Percentiles rank a stretch among this genome's conserved stretches.
These are phyloP conservation scores for Leguminivora glycinivorella DNA, from an alignment of 1,140 invertebrate genomes.

Conservation along the genomic window DNA sequence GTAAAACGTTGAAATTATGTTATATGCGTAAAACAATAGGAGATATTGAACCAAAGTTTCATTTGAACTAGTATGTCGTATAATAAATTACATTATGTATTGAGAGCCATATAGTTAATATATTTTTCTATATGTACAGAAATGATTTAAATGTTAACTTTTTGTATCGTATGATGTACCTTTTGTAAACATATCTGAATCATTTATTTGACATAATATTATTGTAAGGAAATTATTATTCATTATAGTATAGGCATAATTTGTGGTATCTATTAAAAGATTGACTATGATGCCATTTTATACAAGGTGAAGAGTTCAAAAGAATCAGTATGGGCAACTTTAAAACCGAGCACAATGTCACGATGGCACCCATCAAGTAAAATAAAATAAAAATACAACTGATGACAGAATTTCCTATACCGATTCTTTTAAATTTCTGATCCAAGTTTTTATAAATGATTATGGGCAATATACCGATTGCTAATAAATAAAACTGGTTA, in stretches of 20 bases:
- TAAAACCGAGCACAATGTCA: no score
- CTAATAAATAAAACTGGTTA: neutral
- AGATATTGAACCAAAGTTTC: conserved; percentile 48
- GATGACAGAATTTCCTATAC: neutral
- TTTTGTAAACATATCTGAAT: conserved; percentile 60
- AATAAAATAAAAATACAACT: no score
- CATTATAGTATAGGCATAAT: conserved; percentile 8
- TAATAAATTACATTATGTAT: conserved; percentile 43
- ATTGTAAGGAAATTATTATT: conserved; percentile 26
- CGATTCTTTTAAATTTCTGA: neutral
- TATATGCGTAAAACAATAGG: conserved; percentile 18
- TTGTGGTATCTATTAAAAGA: neutral
- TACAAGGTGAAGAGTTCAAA: neutral
- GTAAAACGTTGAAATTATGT: conserved; percentile 13
- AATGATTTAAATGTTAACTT: conserved; percentile 46
- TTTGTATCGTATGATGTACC: conserved; percentile 53
- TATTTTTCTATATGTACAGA: conserved; percentile 71
- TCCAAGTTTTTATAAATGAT: neutral
- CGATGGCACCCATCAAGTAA: no score
- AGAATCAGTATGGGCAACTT: neutral
- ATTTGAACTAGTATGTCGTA: conserved; percentile 36
- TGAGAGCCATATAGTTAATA: conserved; percentile 63
- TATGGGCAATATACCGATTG: neutral
- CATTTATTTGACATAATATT: conserved; percentile 31
- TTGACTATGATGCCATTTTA: conserved; percentile 16